Evolutionary conservation across 2,888 invertebrate species (phyloP).

Genomic region (Mimachlamys varia): DNA sequence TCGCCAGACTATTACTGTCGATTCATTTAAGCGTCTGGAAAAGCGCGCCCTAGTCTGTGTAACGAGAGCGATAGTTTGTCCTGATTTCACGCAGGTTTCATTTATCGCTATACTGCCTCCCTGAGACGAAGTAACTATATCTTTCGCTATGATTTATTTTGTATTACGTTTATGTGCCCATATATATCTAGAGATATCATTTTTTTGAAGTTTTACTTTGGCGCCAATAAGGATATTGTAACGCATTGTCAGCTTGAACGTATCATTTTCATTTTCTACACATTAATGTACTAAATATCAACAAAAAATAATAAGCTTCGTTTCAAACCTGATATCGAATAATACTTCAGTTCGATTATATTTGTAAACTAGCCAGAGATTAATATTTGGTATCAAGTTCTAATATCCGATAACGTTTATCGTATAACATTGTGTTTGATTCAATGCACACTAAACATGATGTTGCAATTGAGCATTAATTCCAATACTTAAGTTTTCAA

Average conservation of each 20-base stretch:
- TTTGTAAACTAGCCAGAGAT: too few relatives aligned
- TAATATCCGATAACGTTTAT: too few relatives aligned
- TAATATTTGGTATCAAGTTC: too few relatives aligned
- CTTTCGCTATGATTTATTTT: not conserved
- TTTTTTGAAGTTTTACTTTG: not conserved
- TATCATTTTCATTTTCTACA: not conserved
- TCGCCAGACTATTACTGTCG: slow-evolving; percentile 6
- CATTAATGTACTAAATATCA: not conserved
- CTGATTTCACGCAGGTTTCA: not conserved
- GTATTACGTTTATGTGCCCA: not conserved
- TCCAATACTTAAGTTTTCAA: too few relatives aligned
- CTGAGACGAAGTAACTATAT: not conserved
- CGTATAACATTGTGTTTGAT: too few relatives aligned
- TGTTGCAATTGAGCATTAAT: too few relatives aligned
- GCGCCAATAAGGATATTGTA: not conserved
- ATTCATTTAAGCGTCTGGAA: slow-evolving; percentile 29
- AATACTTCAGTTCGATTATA: too few relatives aligned
- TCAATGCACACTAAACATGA: too few relatives aligned
- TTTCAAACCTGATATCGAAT: not conserved
- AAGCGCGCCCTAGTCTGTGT: not conserved
- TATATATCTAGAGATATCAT: slow-evolving; percentile 21
- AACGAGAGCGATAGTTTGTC: not conserved
- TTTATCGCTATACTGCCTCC: not conserved
- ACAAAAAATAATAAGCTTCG: not conserved
- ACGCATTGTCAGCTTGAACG: not conserved